Evolutionary conservation across 2,113 vertebrate species (phyloP).

Genomic region (Parotia lawesii): DNA sequence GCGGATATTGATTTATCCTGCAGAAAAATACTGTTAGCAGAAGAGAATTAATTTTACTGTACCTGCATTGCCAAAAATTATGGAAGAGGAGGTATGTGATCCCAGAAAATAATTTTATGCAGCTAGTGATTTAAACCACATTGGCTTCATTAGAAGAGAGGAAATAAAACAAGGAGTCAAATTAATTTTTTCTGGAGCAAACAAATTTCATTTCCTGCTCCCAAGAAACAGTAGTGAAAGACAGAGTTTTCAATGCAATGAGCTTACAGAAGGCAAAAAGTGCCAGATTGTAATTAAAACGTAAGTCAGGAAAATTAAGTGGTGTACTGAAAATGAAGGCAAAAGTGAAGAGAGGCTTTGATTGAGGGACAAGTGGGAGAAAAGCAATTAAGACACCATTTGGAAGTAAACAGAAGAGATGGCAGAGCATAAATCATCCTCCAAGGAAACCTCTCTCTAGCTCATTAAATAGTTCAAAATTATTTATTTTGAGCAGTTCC

Average conservation of each 20-base stretch:
- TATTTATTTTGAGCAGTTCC: not conserved
- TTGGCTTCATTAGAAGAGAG: not conserved
- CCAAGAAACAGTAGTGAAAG: not conserved
- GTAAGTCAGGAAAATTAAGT: conserved; percentile 46
- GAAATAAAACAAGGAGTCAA: not conserved
- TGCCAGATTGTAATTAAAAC: not conserved
- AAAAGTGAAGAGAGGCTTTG: conserved; percentile 10
- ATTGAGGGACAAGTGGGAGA: conserved; percentile 3
- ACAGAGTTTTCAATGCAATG: not conserved
- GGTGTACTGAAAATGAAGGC: not conserved
- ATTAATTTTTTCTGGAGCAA: not conserved
- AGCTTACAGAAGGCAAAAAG: not conserved
- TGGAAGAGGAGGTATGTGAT: not conserved
- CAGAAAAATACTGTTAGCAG: not conserved
- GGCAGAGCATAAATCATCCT: conserved; percentile 19
- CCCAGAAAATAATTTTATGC: not conserved
- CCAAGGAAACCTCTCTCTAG: not conserved
- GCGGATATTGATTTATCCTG: not conserved
- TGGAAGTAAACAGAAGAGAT: not conserved
- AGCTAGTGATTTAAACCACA: not conserved
- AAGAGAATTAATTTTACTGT: not conserved
- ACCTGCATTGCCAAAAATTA: not conserved
- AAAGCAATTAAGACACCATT: conserved; percentile 37
- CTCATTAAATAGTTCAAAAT: not conserved
- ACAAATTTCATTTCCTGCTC: not conserved